Base-by-base conservation (phyloP, 2,888 invertebrate genomes). In the Tanypteryx hageni region DNA sequence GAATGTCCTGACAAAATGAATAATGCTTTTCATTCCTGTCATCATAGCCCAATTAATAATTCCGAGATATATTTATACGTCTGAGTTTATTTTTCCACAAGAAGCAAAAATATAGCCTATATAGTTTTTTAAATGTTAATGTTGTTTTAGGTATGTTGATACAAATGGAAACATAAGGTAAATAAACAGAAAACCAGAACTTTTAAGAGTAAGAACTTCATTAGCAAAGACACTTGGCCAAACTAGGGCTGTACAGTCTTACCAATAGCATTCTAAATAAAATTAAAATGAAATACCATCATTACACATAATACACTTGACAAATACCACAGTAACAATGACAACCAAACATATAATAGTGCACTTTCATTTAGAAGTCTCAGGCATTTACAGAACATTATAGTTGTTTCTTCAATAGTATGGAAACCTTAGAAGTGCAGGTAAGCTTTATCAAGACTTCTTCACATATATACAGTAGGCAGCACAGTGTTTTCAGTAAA, bases 171-270 rank as follows among this genome's bases (percentile, higher is more conserved):
- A 44, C 44, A 44, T 44, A 44, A 44, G 44, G 44, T 44, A 44
- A 44, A 44, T 44, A 44, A 44, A 44, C 44, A 44, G 44, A 44
- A 44, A 44, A 44, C 44, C 44, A 44, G 3, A 44, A 44, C 44
- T 44, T 44, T 44, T 44, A 44, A 44, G 44, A 44, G 27, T 76
- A 13, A 27, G 76, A 76, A 76, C 76, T 76, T 76, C 27, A 76
- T 76, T 27, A 76, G 76, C 27, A 76, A 76, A 76, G 22, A 76
- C 27, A 76, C 27, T 76, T 76, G n/a, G 76, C 76, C 76, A 76
- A 76, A 27, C 76, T 76, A 14, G 27, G 56, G 16, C 83, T 83
- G n/a, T 61, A 86, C 86, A 61, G 86, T 59, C 86, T 31, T 86
- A 27, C 86, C 27, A 61, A 61, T 61, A 31, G 59, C 11, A 86